phyloP scores from a whole-genome alignment of 1,140 invertebrate species.

The Mylabris phalerata region DNA sequence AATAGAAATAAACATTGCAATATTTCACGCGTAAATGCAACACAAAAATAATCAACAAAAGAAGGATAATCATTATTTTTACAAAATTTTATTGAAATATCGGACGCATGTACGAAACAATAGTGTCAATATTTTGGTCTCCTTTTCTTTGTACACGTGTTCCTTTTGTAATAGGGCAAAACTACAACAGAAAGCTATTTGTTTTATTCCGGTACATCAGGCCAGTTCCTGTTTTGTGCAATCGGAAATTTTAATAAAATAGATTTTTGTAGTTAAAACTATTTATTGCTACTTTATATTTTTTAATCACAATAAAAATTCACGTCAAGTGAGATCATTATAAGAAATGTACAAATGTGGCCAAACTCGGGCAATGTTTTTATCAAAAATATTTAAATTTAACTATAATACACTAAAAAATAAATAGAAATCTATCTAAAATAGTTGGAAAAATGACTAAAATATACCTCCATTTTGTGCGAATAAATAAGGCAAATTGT shows the following conservation, averaged over 20 bases:
- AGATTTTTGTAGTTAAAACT: conserved; percentile 2
- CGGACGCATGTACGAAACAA: too few species aligned
- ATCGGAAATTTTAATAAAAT: not conserved
- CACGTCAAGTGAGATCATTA: conserved; percentile 24
- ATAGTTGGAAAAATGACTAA: conserved; percentile 33
- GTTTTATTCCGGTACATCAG: too few species aligned
- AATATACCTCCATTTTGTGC: conserved; percentile 11
- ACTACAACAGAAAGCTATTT: too few species aligned
- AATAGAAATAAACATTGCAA: not conserved
- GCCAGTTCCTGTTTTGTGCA: too few species aligned
- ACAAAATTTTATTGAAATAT: too few species aligned
- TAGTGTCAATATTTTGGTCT: too few species aligned
- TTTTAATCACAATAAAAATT: conserved; percentile 23
- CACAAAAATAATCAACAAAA: not conserved
- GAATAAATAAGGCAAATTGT: not conserved
- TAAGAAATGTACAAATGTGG: conserved; percentile 23
- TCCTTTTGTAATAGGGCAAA: too few species aligned
- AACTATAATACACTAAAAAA: conserved; percentile 27
- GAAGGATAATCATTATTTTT: too few species aligned
- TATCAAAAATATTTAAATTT: conserved; percentile 10
- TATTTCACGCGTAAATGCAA: not conserved
- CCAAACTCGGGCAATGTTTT: conserved; percentile 3
- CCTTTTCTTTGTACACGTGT: too few species aligned
- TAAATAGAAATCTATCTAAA: conserved; percentile 23
- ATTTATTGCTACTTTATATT: conserved; percentile 12